These are phyloP conservation scores for Synergus japonicus DNA, from an alignment of 2,888 invertebrate species.

Conservation along the genomic window DNA sequence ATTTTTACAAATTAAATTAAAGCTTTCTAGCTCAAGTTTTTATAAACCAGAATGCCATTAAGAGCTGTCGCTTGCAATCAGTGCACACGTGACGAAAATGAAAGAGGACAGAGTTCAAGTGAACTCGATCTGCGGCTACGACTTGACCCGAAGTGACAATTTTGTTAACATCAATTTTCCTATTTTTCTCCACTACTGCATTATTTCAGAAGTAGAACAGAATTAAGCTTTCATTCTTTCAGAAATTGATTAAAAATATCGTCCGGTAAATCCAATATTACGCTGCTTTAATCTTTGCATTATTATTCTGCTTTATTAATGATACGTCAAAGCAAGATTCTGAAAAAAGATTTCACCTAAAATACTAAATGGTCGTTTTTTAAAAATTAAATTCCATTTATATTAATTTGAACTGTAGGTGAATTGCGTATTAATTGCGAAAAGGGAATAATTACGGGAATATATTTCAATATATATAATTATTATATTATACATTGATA, in stretches of 20 bases:
- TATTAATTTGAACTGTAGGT: too few relatives aligned
- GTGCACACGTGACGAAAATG: constrained; percentile 5
- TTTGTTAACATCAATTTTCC: background rate
- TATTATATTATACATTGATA: background rate
- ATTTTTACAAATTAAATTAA: background rate
- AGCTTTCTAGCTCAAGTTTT: constrained; percentile 13
- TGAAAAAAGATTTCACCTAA: background rate
- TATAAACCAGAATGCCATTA: background rate
- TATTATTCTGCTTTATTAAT: background rate
- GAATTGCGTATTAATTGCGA: too few relatives aligned
- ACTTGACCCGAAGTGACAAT: background rate
- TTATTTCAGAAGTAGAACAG: background rate
- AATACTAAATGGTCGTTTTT: background rate
- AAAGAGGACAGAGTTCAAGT: constrained; percentile 2
- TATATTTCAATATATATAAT: background rate
- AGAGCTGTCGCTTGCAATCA: constrained; percentile 13
- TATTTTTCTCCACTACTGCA: background rate
- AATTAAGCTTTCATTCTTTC: background rate
- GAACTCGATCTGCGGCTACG: constrained; percentile 3
- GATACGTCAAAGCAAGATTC: background rate
- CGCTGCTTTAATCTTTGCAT: background rate
- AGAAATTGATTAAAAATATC: background rate
- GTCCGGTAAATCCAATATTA: background rate
- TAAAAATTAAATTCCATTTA: too few relatives aligned
- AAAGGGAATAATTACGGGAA: background rate